phyloP scores from a whole-genome alignment of 2,113 vertebrate genomes.

The Jaculus jaculus region DNA sequence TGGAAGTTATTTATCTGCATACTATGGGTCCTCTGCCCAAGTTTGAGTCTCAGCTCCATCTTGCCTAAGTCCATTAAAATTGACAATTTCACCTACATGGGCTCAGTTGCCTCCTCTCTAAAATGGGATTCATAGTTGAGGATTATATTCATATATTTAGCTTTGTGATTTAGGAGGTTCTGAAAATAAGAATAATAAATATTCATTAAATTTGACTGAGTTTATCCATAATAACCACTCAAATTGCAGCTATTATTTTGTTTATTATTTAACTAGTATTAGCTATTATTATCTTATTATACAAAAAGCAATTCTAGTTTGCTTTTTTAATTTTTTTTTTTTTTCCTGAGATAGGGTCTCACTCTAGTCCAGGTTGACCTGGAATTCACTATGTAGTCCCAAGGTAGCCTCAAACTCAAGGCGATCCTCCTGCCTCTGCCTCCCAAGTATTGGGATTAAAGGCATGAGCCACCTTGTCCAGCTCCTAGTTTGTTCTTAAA shows the following conservation, averaged over 20 bases:
- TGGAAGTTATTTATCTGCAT: background rate
- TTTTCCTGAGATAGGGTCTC: too few species aligned
- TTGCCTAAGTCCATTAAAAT: background rate
- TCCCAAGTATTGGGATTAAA: too few species aligned
- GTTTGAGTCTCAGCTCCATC: background rate
- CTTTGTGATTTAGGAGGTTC: background rate
- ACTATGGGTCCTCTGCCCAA: too few species aligned
- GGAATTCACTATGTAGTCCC: too few species aligned
- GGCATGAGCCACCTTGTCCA: too few species aligned
- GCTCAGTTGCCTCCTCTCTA: background rate
- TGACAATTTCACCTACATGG: background rate
- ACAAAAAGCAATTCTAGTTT: background rate
- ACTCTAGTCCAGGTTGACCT: too few species aligned
- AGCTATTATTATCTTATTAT: background rate
- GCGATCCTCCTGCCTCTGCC: too few species aligned
- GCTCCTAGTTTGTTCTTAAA: background rate
- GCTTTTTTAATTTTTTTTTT: background rate
- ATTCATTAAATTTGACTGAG: background rate
- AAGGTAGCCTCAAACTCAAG: too few species aligned
- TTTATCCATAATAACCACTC: background rate
- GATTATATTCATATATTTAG: background rate
- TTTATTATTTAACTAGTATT: background rate
- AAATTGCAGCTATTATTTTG: too few species aligned
- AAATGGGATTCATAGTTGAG: background rate
- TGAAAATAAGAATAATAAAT: background rate